A percentile compares a stretch with the other conserved stretches of the same genome.
phyloP scores from a whole-genome alignment of 2,113 vertebrate species.

The Circaetus gallicus region DNA sequence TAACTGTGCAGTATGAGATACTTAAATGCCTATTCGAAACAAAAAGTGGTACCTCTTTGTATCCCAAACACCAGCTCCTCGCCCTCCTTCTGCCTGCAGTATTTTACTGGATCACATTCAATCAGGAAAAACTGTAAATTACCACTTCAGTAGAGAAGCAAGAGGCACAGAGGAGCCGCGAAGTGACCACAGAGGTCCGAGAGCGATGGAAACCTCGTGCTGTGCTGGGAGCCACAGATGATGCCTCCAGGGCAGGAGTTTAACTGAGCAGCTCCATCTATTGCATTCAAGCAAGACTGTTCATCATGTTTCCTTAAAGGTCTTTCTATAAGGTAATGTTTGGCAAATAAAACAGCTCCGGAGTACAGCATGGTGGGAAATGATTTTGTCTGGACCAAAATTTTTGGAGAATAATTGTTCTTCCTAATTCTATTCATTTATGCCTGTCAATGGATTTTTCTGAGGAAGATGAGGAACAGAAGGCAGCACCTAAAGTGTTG shows the following conservation, averaged over 20 bases:
- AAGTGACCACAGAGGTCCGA: not conserved
- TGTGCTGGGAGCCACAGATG: not conserved
- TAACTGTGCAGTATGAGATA: not conserved
- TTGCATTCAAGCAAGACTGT: not conserved
- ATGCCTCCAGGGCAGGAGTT: not conserved
- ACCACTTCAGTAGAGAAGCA: not conserved
- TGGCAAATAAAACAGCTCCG: not conserved
- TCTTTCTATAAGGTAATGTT: not conserved
- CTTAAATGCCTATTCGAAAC: not conserved
- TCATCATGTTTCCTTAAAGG: not conserved
- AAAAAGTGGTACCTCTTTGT: not conserved
- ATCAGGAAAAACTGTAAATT: not conserved
- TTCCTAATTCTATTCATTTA: not conserved
- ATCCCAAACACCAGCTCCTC: not conserved
- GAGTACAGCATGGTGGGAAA: not conserved
- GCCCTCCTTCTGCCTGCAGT: not conserved
- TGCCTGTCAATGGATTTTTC: not conserved
- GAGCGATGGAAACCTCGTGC: not conserved
- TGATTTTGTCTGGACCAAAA: not conserved
- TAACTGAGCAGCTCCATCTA: not conserved
- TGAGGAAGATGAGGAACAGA: not conserved
- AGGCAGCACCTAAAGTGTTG: not conserved
- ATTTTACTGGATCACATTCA: not conserved
- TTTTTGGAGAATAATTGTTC: not conserved
- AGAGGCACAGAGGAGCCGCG: not conserved